Evolutionary conservation across 2,888 invertebrate genomes (phyloP).

Genomic region (Hypomecis atomaria): DNA sequence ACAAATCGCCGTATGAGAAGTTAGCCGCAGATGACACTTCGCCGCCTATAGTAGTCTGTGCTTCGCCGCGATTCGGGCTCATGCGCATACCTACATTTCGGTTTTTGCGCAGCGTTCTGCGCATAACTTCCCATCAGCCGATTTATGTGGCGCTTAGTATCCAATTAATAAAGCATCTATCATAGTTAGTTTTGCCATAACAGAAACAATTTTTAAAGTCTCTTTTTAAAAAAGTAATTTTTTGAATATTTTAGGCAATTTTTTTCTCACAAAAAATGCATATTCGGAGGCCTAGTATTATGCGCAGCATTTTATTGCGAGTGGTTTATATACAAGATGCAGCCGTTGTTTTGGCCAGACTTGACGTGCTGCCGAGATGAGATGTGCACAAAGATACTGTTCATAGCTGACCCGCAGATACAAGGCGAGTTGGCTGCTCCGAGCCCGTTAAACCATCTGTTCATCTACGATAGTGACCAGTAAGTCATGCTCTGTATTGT

Average conservation of each 20-base stretch:
- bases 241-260: not conserved
- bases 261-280: slow-evolving; percentile 54
- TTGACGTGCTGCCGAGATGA: slow-evolving; percentile 74
- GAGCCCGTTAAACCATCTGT: slow-evolving; percentile 87
- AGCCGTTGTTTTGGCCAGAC: slow-evolving; percentile 71
- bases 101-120: too few species aligned
- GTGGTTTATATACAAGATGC: slow-evolving; percentile 79
- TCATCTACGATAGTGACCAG: slow-evolving; percentile 96
- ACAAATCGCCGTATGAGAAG: too few species aligned
- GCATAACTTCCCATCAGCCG: too few species aligned
- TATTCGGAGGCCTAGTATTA: slow-evolving; percentile 56
- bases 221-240: too few species aligned
- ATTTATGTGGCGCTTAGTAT: too few species aligned
- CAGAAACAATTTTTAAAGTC: too few species aligned
- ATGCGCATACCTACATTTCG: too few species aligned
- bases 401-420: slow-evolving; percentile 97
- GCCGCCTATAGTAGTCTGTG: too few species aligned
- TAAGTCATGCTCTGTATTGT: slow-evolving; percentile 61
- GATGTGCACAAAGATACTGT: slow-evolving; percentile 86
- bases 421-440: slow-evolving; percentile 92
- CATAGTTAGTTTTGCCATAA: too few species aligned
- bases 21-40: too few species aligned
- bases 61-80: too few species aligned
- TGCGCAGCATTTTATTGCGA: slow-evolving; percentile 80
- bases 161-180: too few species aligned